Evolutionary conservation across 1,140 invertebrate species (phyloP).

Genomic region (Drosophila kohkoa): DNA sequence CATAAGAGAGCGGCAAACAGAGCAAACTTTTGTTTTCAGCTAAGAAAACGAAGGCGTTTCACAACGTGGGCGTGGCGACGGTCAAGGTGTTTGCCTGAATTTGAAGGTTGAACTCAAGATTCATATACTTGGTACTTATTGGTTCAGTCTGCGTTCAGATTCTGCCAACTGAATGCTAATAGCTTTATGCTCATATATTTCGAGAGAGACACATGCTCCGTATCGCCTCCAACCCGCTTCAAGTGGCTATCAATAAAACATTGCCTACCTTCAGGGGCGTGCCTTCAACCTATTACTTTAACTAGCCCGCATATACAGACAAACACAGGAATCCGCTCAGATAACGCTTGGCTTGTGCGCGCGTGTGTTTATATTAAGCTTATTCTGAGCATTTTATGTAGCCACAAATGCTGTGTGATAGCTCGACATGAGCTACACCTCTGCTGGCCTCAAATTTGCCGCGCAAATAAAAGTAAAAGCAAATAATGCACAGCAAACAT

Average conservation of each 20-base stretch:
- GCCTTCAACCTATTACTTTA: conserved; percentile 48
- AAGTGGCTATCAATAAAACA: conserved; percentile 73
- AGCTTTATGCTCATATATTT: conserved; percentile 33
- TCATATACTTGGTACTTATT: conserved; percentile 12
- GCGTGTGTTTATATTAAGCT: conserved; percentile 67
- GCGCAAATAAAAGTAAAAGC: conserved; percentile 69
- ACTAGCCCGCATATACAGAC: conserved; percentile 17
- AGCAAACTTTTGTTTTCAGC: conserved; percentile 19
- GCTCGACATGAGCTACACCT: conserved; percentile 7
- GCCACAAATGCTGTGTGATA: conserved; percentile 56
- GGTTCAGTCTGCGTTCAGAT: neutral
- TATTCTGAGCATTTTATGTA: conserved; percentile 57
- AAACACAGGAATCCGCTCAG: neutral
- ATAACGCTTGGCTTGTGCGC: neutral
- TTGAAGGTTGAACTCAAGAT: conserved; percentile 1
- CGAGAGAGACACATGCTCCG: conserved; percentile 39
- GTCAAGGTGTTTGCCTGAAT: conserved; percentile 2
- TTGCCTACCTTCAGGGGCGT: conserved; percentile 54
- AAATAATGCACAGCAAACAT: conserved; percentile 81
- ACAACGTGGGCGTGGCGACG: conserved; percentile 5
- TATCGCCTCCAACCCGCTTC: conserved; percentile 32
- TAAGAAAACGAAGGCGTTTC: conserved; percentile 27
- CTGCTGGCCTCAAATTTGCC: conserved; percentile 47
- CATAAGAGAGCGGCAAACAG: conserved; percentile 36
- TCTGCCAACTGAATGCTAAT: conserved; percentile 33